Conservation (phyloP, 2,888 invertebrate species). For the Polylopha cassiicola region DNA sequence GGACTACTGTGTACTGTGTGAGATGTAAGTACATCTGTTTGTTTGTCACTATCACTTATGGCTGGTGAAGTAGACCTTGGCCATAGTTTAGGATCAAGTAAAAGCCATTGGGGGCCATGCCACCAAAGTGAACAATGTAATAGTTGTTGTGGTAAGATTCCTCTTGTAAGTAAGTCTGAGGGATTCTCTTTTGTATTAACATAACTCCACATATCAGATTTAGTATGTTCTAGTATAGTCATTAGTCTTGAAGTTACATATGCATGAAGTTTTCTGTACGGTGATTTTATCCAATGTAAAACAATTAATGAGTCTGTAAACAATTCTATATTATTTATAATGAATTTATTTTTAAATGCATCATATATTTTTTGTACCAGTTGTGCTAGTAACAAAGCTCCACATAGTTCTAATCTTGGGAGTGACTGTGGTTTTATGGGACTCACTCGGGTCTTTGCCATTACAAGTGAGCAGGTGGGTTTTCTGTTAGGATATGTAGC, state of each 20-base stretch:
- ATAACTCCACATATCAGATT: slow-evolving; percentile 4
- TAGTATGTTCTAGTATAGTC: slow-evolving; percentile 6
- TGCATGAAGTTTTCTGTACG: slow-evolving; percentile 10
- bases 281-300: slow-evolving; percentile 20
- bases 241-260: slow-evolving; percentile 9
- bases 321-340: slow-evolving; percentile 5
- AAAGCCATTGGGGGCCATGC: slow-evolving; percentile 11
- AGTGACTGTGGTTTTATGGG: slow-evolving; percentile 5
- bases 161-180: slow-evolving; percentile 13
- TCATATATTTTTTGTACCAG: too few species aligned
- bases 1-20: not conserved
- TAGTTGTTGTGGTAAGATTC: slow-evolving; percentile 1
- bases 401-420: slow-evolving; percentile 8
- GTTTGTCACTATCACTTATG: not conserved
- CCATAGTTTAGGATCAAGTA: not conserved
- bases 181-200: slow-evolving; percentile 13
- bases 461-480: slow-evolving; percentile 2
- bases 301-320: slow-evolving; percentile 19
- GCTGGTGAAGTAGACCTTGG: not conserved
- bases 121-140: slow-evolving; percentile 8
- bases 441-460: slow-evolving; percentile 11
- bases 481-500: slow-evolving; percentile 6
- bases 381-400: slow-evolving; percentile 4
- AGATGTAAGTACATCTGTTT: not conserved
- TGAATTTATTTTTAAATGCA: slow-evolving; percentile 4